Base-by-base conservation (phyloP, 2,888 invertebrate species). In the Ganaspis brasiliensis region DNA sequence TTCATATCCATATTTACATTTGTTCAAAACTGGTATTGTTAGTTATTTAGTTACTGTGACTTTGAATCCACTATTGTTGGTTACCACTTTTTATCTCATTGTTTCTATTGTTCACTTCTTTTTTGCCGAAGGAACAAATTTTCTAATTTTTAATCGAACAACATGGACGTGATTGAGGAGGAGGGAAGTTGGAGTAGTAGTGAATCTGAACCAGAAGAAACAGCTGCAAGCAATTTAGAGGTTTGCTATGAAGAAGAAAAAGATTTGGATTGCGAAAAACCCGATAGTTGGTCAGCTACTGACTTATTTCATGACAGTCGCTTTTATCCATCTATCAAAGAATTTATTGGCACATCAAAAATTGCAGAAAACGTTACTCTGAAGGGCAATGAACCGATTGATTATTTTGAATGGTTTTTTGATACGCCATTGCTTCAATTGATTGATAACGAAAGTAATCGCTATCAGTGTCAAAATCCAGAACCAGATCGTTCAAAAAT, bases 381-480 rank as follows among this genome's bases (percentile, higher is more conserved):
- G 56, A 56, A 12, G 16, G 56, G 56, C 1, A 56, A 24, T 56
- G 16, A 56, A 12, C 56, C 56, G 10, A 16, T 56, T 56, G 56
- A 56, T 24, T 56, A 10, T 10, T 56, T 56, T 56, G 56, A 56
- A 16, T 56, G 56, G 56, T 56, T 56, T 56, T 56, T 56, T n/a
- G 56, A 56, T n/a, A 21, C 2, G 16, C 56, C 56, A 5, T n/a
- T 56, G 56, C 56, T 73, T n/a, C 61, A 74, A 35, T 76, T 57
- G 52, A 56, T 79, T 24, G 75, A 31, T 55, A 61, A 8, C 49
- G 63, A 16, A 75, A 72, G 19, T 45, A 61, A 24, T 31, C 67
- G 4, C 49, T 73, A 49, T 61, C 24, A 59, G 61, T 5, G 5
- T 40, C 40, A 40, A 40, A 40, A 40, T 40, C 40, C 40, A 5